Base-by-base conservation (phyloP, 2,113 vertebrate species). In the Anarhynchus alexandrinus region DNA sequence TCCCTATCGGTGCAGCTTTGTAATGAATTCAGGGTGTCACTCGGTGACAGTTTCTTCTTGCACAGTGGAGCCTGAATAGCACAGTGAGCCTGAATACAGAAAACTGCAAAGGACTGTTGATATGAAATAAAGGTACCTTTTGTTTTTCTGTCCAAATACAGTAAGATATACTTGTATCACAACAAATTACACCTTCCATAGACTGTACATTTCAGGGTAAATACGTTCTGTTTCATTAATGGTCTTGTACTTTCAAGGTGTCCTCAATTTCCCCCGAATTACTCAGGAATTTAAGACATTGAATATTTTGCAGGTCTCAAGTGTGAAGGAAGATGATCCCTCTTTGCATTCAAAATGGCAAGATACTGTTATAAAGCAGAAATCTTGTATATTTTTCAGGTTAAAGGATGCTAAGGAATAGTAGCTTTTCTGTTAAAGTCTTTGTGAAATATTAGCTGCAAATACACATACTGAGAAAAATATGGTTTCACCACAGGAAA, bases 1-100 rank as follows among this genome's bases (percentile, higher is more conserved):
- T 97, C 80, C 89, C 83, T 93, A 80, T 96, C 15, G n/a, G 96
- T 96, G 88, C 93, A 96, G 95, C 96, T 96, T 34, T 97, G 96
- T 84, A 90, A 82, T 95, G 95, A 86, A 93, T 94, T 95, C 66
- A 71, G 94, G 93, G 80, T 95, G 93, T 91, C 95, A 94, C 47
- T 96, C 94, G 91, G 91, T 93, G 94, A 49, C 89, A 95, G 72
- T 83, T 91, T 57, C 92, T 95, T 90, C 89, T 90, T 91, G 83
- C 94, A 86, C 82, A 78, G 71, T 83, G 94, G 90, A 97, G 91
- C 86, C 92, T 82, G 95, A 82, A 18, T 81, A 77, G 42, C 71
- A 61, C 67, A 90, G 78, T 49, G 93, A 97, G 88, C 78, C 93
- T 76, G 93, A 77, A n/a, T 45, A 58, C 59, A 87, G 82, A 80